phyloP scores from a whole-genome alignment of 2,797 vertebrate genomes.

The Spinus pinus region DNA sequence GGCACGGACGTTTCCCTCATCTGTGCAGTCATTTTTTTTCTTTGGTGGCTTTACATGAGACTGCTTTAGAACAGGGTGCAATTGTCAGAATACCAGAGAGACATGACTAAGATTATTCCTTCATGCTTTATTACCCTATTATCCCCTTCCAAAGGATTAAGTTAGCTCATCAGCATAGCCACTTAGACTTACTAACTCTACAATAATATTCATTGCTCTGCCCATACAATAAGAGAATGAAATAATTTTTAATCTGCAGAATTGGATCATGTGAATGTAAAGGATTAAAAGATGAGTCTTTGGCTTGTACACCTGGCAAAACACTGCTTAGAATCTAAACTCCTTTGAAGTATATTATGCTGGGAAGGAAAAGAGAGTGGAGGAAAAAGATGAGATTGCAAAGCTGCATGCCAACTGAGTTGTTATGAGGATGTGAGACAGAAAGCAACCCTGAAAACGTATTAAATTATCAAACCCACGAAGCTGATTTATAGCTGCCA shows the following conservation, averaged over 20 bases:
- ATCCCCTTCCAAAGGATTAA: conserved; percentile 14
- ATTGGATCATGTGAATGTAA: background rate
- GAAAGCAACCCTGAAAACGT: conserved; percentile 58
- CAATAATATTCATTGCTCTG: background rate
- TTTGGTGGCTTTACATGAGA: conserved; percentile 22
- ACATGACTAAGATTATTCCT: conserved; percentile 24
- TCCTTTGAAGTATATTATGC: conserved; percentile 58
- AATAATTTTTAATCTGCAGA: conserved; percentile 61
- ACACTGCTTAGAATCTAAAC: conserved; percentile 40
- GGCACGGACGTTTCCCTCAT: background rate
- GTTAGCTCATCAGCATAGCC: conserved; percentile 20
- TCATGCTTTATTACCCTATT: conserved; percentile 27
- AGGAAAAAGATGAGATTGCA: conserved; percentile 38
- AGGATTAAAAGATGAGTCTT: conserved; percentile 57
- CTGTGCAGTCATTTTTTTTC: background rate
- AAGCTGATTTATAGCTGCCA: conserved; percentile 56
- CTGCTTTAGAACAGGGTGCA: conserved; percentile 25
- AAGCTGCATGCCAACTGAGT: conserved; percentile 54
- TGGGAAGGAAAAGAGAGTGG: background rate
- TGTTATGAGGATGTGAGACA: conserved; percentile 33
- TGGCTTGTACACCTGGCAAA: conserved; percentile 53
- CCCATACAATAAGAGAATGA: conserved; percentile 12
- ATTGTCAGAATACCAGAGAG: conserved; percentile 35
- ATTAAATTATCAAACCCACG: conserved; percentile 64
- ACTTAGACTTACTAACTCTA: background rate